Conservation (phyloP, 2,888 invertebrate species). For the Chalcis sispes region DNA sequence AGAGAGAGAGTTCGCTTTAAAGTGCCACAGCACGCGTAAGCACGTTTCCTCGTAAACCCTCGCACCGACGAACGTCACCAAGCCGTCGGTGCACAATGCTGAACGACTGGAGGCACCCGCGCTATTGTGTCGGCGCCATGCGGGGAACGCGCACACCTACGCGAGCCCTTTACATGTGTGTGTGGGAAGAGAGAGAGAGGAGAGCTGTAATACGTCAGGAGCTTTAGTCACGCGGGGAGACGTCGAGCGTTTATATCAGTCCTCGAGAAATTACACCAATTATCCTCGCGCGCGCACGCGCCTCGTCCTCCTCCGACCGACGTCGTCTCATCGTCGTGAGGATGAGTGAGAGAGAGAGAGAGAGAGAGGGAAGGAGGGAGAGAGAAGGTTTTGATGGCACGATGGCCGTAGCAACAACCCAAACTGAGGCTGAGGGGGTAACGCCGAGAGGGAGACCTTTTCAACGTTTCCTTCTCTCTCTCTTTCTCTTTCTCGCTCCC, state of each 20-base stretch:
- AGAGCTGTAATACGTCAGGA: slow-evolving; percentile 62
- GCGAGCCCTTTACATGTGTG: too few species aligned
- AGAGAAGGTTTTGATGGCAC: slow-evolving; percentile 36
- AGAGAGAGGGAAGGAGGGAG: too few species aligned
- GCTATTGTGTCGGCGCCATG: too few species aligned
- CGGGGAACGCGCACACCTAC: too few species aligned
- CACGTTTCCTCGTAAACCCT: slow-evolving; percentile 54
- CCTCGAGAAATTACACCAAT: slow-evolving; percentile 71
- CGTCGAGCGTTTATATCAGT: slow-evolving; percentile 68
- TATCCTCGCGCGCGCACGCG: slow-evolving; percentile 59
- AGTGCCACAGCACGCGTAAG: slow-evolving; percentile 38
- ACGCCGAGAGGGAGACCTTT: slow-evolving; percentile 21
- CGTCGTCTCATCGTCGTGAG: slow-evolving; percentile 10
- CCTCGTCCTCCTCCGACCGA: not conserved
- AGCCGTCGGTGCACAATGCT: too few species aligned
- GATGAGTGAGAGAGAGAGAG: too few species aligned
- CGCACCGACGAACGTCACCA: not conserved
- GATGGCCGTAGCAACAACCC: too few species aligned
- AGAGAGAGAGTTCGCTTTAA: slow-evolving; percentile 41
- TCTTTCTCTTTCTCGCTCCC: not conserved
- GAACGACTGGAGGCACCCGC: too few species aligned
- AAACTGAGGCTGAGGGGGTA: slow-evolving; percentile 1
- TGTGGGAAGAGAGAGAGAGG: not conserved
- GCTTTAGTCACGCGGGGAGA: slow-evolving; percentile 58
- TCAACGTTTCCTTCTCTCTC: not conserved